These are phyloP conservation scores for Iguana delicatissima DNA, from an alignment of 2,797 vertebrate genomes.

Conservation along the genomic window DNA sequence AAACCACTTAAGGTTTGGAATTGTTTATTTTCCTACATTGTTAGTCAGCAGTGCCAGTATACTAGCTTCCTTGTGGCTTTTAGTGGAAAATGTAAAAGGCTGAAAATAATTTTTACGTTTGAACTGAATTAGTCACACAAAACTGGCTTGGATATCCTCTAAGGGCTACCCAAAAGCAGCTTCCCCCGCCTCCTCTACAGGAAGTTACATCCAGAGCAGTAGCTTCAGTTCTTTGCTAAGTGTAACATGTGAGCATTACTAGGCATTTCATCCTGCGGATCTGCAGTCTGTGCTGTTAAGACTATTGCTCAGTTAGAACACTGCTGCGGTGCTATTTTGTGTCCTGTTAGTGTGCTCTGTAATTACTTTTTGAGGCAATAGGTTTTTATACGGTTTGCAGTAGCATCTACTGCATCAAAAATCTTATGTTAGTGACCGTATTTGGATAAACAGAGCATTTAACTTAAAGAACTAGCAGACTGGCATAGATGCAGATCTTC, in stretches of 20 bases:
- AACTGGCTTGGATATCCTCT: conserved; percentile 71
- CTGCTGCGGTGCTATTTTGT: conserved; percentile 55
- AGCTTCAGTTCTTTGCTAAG: conserved; percentile 75
- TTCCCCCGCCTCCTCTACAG: conserved; percentile 64
- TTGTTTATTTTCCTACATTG: conserved; percentile 80
- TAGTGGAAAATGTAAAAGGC: conserved; percentile 84
- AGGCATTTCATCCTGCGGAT: conserved; percentile 79
- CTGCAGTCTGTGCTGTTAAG: conserved; percentile 77
- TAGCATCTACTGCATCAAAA: conserved; percentile 60
- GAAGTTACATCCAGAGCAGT: conserved; percentile 80
- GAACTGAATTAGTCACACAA: conserved; percentile 80
- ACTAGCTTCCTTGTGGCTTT: conserved; percentile 82
- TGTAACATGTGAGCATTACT: conserved; percentile 84
- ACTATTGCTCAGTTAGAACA: conserved; percentile 72
- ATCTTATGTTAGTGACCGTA: conserved; percentile 53
- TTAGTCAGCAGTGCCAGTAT: conserved; percentile 80
- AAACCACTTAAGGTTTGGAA: conserved; percentile 79
- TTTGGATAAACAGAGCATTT: conserved; percentile 67
- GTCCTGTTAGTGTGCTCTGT: conserved; percentile 40
- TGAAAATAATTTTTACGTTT: conserved; percentile 74
- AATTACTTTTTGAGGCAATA: conserved; percentile 32
- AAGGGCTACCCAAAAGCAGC: conserved; percentile 70
- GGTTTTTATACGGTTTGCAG: conserved; percentile 41
- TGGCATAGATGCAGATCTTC: conserved; percentile 75
- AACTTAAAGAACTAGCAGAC: conserved; percentile 71